These are phyloP conservation scores for Oithona nana DNA, from an alignment of 2,888 invertebrate species.

Conservation along the genomic window DNA sequence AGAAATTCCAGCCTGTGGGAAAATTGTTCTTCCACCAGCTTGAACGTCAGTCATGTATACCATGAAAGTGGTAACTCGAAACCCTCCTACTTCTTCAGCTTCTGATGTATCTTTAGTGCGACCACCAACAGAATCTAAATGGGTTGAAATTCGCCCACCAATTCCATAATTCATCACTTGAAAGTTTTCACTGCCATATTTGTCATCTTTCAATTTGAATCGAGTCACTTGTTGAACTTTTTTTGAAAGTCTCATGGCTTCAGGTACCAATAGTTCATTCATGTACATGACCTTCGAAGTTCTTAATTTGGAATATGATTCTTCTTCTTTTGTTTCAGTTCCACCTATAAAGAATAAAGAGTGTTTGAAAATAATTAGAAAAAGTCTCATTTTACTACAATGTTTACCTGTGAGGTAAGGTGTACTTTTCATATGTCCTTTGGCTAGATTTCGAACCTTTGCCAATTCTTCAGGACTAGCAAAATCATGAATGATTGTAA, in stretches of 20 bases:
- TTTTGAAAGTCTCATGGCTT: not conserved
- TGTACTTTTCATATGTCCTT: too few relatives aligned
- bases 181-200: not conserved
- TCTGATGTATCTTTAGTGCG: not conserved
- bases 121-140: constrained; percentile 15
- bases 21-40: constrained; percentile 18
- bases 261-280: not conserved
- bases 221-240: not conserved
- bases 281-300: not conserved
- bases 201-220: not conserved
- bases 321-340: too few relatives aligned
- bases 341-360: too few relatives aligned
- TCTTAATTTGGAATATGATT: too few relatives aligned
- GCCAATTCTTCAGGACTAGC: too few relatives aligned
- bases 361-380: too few relatives aligned
- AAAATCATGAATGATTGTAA: too few relatives aligned
- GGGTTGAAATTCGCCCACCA: constrained; percentile 17
- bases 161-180: constrained; percentile 19
- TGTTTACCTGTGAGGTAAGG: too few relatives aligned
- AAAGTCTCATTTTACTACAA: too few relatives aligned
- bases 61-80: not conserved
- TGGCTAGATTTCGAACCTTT: too few relatives aligned
- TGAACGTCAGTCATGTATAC: not conserved
- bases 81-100: not conserved
- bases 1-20: constrained; percentile 18